A percentile compares a stretch with the other conserved stretches of the same genome.
Conservation (phyloP, 2,888 invertebrate species). For the Syrphus vitripennis region DNA sequence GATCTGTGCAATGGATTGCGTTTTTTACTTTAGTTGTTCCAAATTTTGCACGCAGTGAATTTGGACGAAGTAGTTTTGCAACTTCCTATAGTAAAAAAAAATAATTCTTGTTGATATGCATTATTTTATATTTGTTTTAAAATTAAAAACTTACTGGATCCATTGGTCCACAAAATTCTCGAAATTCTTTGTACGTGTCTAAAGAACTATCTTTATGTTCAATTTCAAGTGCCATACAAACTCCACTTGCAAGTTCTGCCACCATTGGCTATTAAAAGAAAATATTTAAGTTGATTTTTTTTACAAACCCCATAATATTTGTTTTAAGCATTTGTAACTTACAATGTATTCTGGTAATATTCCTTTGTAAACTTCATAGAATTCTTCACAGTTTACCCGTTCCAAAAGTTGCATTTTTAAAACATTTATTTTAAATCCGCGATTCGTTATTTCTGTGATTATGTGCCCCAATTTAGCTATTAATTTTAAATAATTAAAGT, state of each 20-base stretch:
- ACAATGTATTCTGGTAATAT: constrained; percentile 90
- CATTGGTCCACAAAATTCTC: constrained; percentile 92
- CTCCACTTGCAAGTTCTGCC: constrained; percentile 90
- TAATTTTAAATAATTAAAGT: neutral
- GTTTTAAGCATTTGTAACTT: constrained; percentile 66
- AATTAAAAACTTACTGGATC: constrained; percentile 88
- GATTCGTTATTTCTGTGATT: constrained; percentile 87
- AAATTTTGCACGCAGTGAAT: constrained; percentile 91
- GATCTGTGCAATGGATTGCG: constrained; percentile 96
- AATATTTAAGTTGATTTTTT: neutral
- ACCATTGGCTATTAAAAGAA: constrained; percentile 87
- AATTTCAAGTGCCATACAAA: constrained; percentile 93
- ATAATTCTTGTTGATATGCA: neutral
- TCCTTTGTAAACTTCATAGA: constrained; percentile 95
- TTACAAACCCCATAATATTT: neutral
- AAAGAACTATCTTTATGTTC: constrained; percentile 83
- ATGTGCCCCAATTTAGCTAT: constrained; percentile 85
- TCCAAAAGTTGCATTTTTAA: constrained; percentile 91
- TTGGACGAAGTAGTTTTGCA: constrained; percentile 91
- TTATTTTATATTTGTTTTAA: neutral
- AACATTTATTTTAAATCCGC: constrained; percentile 90
- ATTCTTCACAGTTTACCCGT: constrained; percentile 92
- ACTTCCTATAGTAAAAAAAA: constrained; percentile 85
- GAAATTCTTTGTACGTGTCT: constrained; percentile 87
- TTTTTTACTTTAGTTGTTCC: constrained; percentile 92